phyloP scores from a whole-genome alignment of 2,888 invertebrate genomes.

The Rotaria macrura region DNA sequence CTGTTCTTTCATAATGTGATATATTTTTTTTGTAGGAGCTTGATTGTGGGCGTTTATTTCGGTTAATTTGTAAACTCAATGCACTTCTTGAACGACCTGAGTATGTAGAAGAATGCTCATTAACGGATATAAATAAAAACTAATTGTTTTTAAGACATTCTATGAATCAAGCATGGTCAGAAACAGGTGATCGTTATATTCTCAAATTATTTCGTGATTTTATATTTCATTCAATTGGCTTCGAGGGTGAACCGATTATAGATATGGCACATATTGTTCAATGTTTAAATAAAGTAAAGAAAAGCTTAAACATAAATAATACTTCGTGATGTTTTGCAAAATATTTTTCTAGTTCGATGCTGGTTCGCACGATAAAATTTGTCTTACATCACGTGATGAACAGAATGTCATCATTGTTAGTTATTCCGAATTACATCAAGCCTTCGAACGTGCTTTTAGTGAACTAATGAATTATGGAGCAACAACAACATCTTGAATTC shows the following conservation, averaged over 20 bases:
- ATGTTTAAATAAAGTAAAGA: constrained; percentile 70
- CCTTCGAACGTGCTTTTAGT: constrained; percentile 78
- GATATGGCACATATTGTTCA: constrained; percentile 88
- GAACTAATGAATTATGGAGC: constrained; percentile 55
- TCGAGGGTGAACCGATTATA: constrained; percentile 80
- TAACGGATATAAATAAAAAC: background rate
- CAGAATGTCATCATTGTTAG: constrained; percentile 88
- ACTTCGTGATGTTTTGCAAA: no score
- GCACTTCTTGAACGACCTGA: constrained; percentile 87
- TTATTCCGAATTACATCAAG: constrained; percentile 85
- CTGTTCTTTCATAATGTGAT: no score
- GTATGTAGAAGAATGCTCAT: constrained; percentile 53
- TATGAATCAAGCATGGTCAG: constrained; percentile 65
- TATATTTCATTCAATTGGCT: constrained; percentile 79
- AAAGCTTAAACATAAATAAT: no score
- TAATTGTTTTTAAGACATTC: background rate
- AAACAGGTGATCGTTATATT: constrained; percentile 95
- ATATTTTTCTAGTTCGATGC: constrained; percentile 51
- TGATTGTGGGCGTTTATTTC: constrained; percentile 82
- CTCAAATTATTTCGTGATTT: constrained; percentile 93
- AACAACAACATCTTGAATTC: background rate
- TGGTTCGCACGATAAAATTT: constrained; percentile 59
- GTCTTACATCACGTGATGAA: constrained; percentile 87
- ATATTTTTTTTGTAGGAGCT: constrained; percentile 55
- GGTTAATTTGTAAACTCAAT: constrained; percentile 77